Conservation (phyloP, 2,113 vertebrate genomes). For the Chauna torquata region DNA sequence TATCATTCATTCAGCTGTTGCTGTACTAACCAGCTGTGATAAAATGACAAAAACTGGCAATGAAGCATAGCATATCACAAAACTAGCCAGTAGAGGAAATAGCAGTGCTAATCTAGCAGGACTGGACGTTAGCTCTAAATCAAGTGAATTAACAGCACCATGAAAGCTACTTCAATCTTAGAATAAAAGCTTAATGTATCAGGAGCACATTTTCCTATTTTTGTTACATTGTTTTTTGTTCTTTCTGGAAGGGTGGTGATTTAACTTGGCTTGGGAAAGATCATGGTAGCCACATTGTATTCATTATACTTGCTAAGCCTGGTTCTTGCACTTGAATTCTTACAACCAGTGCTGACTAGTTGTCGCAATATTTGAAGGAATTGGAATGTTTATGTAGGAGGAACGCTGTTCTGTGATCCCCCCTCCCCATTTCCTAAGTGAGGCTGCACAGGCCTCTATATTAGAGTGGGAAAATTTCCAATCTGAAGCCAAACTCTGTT, state of each 20-base stretch:
- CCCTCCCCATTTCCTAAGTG: rapidly evolving
- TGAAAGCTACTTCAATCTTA: conserved; percentile 5
- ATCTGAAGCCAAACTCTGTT: neutral
- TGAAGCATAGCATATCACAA: neutral
- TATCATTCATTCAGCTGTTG: conserved; percentile 9
- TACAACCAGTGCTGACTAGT: neutral
- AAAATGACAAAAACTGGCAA: conserved; percentile 29
- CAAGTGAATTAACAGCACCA: conserved; percentile 28
- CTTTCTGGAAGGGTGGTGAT: neutral
- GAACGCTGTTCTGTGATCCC: neutral
- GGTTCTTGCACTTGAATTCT: neutral
- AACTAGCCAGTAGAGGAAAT: conserved; percentile 26
- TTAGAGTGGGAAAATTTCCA: neutral
- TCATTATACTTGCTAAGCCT: neutral
- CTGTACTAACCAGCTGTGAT: conserved; percentile 9
- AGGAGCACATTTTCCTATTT: conserved; percentile 55
- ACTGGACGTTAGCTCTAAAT: conserved; percentile 22
- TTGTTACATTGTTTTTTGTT: conserved; percentile 51
- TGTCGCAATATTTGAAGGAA: conserved; percentile 22
- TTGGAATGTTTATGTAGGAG: neutral
- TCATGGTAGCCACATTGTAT: neutral
- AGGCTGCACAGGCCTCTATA: neutral
- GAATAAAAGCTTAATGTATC: neutral
- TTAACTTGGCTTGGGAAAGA: neutral
- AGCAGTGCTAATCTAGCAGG: conserved; percentile 42